Conservation (phyloP, 2,113 vertebrate genomes). For the Dinomys branickii region DNA sequence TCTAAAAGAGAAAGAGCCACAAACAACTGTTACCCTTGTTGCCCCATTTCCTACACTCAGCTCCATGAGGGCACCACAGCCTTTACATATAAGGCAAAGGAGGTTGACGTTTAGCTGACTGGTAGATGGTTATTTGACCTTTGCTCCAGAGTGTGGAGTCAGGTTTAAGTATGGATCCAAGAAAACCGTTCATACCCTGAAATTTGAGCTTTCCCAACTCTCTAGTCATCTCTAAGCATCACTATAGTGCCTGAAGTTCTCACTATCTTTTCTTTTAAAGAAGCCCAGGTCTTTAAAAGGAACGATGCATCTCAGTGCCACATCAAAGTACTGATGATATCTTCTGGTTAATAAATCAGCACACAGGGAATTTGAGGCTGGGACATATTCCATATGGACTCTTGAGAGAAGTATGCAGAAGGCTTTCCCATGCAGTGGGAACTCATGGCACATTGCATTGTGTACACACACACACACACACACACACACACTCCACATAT, state of each 20-base stretch:
- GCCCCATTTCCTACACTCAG: background rate
- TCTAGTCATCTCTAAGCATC: conserved; percentile 2
- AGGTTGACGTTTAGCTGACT: background rate
- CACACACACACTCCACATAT: background rate
- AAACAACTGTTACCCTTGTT: background rate
- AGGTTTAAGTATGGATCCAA: background rate
- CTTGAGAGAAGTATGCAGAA: background rate
- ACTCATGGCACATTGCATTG: background rate
- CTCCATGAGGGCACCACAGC: background rate
- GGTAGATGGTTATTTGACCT: background rate
- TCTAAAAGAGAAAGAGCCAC: background rate
- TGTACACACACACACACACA: fast-evolving
- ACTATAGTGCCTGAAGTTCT: background rate
- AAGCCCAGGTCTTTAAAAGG: background rate
- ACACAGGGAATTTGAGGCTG: background rate
- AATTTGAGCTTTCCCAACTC: background rate
- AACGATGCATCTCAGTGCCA: background rate
- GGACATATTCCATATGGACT: background rate
- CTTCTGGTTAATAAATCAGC: background rate
- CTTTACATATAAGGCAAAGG: background rate
- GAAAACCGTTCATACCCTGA: background rate
- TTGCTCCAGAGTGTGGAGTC: background rate
- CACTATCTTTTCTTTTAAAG: background rate
- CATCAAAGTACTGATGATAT: background rate
- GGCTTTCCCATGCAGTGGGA: background rate